Evolutionary conservation across 1,140 invertebrate genomes (phyloP), one percentile per base, ranked within the genome.

Genomic region (Bilobella aurantiaca): DNA sequence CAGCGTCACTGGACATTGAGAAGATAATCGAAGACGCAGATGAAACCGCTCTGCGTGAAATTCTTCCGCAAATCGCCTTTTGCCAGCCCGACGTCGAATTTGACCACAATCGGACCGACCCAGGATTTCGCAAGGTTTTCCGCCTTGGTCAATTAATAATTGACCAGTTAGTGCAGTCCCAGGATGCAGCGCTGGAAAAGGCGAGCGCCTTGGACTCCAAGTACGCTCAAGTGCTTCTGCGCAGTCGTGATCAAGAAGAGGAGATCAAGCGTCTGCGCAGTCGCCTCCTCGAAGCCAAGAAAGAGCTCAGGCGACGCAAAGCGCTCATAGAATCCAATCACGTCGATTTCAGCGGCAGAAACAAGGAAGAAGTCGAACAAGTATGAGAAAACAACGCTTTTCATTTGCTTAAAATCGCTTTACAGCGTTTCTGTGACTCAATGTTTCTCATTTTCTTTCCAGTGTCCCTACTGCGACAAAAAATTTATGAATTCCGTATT

Each of bases 401-500:
- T n/a, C n/a, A n/a, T n/a, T n/a, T n/a, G n/a, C n/a, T n/a, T n/a
- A n/a, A n/a, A n/a, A n/a, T n/a, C n/a, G n/a, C n/a, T n/a, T n/a
- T n/a, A n/a, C n/a, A n/a, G n/a, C n/a, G n/a, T n/a, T n/a, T n/a
- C n/a, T n/a, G n/a, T n/a, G n/a, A n/a, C n/a, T n/a, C n/a, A n/a
- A n/a, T 18, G 18, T 42, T 42, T 12, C 8, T 42, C 8, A 42
- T 42, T 16, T 32, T 59, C n/a, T 42, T 32, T 64, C 31, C 28
- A 70, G 66, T 71, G 70, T 63, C 70, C 67, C 0, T 71, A 71
- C 34, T 71, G 70, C 32, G 29, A 30, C 21, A 71, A 71, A 37
- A 66, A 58, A 25, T 71, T 71, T 32, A 12, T 66, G 29, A 61
- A 53, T 18, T 25, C 30, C 16, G 27, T 30, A 14, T 67, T 64